Evolutionary conservation across 1,140 invertebrate species (phyloP).

Genomic region (Lordiphosa collinella): DNA sequence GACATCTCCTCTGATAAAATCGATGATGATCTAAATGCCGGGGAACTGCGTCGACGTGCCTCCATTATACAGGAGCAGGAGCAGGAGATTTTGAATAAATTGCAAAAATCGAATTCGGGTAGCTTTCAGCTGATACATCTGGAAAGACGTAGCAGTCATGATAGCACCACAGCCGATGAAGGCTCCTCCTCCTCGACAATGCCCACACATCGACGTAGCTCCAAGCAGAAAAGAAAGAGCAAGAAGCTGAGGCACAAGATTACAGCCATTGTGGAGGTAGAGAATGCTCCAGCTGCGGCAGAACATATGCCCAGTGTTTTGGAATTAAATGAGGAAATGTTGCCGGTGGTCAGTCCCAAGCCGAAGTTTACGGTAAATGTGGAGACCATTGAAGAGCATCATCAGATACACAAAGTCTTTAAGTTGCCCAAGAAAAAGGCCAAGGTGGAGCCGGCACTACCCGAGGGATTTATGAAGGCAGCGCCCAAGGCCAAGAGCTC

Average conservation of each 20-base stretch:
- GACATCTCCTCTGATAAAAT: slow-evolving; percentile 81
- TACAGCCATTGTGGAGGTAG: slow-evolving; percentile 64
- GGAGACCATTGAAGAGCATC: slow-evolving; percentile 70
- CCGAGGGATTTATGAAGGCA: slow-evolving; percentile 66
- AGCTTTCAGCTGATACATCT: slow-evolving; percentile 67
- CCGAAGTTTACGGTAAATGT: slow-evolving; percentile 69
- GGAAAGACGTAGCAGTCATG: slow-evolving; percentile 61
- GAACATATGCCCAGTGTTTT: slow-evolving; percentile 50
- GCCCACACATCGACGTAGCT: slow-evolving; percentile 11
- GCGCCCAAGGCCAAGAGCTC: slow-evolving; percentile 56
- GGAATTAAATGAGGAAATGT: slow-evolving; percentile 43
- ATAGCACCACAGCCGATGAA: slow-evolving; percentile 57
- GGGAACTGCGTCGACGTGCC: slow-evolving; percentile 70
- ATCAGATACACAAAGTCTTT: slow-evolving; percentile 67
- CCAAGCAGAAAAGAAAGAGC: slow-evolving; percentile 46
- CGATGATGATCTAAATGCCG: slow-evolving; percentile 81
- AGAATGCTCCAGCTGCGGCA: slow-evolving; percentile 34
- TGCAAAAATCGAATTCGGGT: slow-evolving; percentile 69
- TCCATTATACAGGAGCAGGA: slow-evolving; percentile 78
- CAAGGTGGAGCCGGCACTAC: slow-evolving; percentile 18
- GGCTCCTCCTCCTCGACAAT: background rate
- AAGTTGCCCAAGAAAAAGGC: slow-evolving; percentile 73
- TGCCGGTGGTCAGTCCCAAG: slow-evolving; percentile 29
- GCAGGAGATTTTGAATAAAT: slow-evolving; percentile 65
- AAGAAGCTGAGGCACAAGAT: slow-evolving; percentile 71